phyloP scores from a whole-genome alignment of 2,113 vertebrate species.

The Ceyx cyanopectus region DNA sequence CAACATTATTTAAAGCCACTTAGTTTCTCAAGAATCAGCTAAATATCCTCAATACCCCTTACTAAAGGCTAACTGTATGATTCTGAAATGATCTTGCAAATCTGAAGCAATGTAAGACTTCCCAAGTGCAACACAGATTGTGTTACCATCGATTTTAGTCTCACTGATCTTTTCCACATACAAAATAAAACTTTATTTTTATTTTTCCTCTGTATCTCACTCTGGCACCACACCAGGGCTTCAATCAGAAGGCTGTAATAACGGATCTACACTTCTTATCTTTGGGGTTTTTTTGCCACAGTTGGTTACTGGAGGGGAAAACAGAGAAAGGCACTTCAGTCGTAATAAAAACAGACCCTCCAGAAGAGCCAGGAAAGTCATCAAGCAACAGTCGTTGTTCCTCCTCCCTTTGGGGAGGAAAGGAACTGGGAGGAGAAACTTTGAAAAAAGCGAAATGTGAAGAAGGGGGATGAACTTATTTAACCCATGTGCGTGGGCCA shows the following conservation, averaged over 20 bases:
- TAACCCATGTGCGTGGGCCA: background rate
- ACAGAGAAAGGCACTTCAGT: background rate
- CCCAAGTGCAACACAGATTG: fast-evolving
- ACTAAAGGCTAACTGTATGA: background rate
- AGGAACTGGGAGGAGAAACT: background rate
- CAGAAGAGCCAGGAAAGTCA: background rate
- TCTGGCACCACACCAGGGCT: background rate
- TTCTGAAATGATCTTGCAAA: background rate
- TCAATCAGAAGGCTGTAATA: background rate
- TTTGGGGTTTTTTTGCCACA: background rate
- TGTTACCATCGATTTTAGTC: background rate
- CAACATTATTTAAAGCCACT: background rate
- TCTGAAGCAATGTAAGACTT: fast-evolving
- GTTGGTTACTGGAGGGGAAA: background rate
- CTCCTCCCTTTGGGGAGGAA: background rate
- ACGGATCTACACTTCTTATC: background rate
- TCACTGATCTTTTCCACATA: background rate
- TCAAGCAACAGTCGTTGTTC: background rate
- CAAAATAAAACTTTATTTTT: background rate
- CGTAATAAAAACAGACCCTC: background rate
- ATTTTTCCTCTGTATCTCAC: background rate
- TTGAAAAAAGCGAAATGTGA: background rate
- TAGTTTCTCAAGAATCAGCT: background rate
- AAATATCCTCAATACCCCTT: background rate
- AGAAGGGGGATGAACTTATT: background rate